Conservation (phyloP, 2,888 invertebrate genomes). For the Lasioglossum figueresi region DNA sequence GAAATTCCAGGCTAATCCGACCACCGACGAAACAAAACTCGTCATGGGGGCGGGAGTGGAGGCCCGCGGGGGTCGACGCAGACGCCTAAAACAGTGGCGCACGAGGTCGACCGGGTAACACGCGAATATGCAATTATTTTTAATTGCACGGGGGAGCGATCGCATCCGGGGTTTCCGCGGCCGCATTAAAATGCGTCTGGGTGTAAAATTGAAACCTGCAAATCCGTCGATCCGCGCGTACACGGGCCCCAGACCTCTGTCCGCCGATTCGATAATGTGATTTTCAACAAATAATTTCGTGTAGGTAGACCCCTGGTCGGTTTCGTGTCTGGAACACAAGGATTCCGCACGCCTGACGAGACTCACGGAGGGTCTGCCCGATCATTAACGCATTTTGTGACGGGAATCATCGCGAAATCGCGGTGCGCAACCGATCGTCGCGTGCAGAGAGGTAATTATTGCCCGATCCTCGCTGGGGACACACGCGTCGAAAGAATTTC, state of each 20-base stretch:
- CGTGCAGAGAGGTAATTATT: conserved; percentile 26
- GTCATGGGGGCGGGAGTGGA: neutral
- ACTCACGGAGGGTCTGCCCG: conserved; percentile 44
- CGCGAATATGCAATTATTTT: conserved; percentile 71
- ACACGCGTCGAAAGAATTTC: neutral
- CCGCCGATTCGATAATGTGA: conserved; percentile 64
- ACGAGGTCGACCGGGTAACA: conserved; percentile 34
- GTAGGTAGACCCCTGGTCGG: conserved; percentile 23
- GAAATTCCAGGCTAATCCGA: conserved; percentile 38
- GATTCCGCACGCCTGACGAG: conserved; percentile 42
- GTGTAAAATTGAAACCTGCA: conserved; percentile 71
- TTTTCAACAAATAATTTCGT: conserved; percentile 70
- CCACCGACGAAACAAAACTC: conserved; percentile 53
- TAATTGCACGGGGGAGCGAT: conserved; percentile 67
- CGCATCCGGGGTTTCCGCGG: conserved; percentile 63
- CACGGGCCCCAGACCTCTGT: conserved; percentile 1
- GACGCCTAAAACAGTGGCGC: conserved; percentile 18
- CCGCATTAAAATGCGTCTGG: conserved; percentile 71
- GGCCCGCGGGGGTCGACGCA: neutral
- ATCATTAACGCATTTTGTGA: conserved; percentile 63
- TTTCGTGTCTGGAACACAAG: conserved; percentile 45
- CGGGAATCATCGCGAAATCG: conserved; percentile 59
- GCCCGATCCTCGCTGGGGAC: neutral
- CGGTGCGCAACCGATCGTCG: conserved; percentile 20
- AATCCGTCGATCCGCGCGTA: conserved; percentile 40